Base-by-base conservation (phyloP, 2,113 vertebrate species). In the Anoplopoma fimbria region DNA sequence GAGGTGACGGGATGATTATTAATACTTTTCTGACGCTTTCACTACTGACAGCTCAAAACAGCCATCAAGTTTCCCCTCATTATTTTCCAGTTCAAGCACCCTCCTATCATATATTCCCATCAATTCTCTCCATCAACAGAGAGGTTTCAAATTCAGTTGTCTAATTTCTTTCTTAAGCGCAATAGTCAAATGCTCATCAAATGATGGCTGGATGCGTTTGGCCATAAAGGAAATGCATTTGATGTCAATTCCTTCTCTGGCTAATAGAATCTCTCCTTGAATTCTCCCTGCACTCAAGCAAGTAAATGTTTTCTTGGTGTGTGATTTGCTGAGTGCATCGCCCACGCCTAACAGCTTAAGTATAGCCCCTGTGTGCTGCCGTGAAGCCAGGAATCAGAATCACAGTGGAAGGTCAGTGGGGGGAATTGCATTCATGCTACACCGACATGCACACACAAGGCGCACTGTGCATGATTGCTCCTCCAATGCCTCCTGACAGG, bases 361-460 rank as follows among this genome's bases (percentile, higher is more conserved):
- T 92, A 90, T 65, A 88, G 84, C 47, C 79, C 71, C 58, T n/a
- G 70, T 49, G 62, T 23, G 23, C 68, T 14, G 23, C 75, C 58
- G 75, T 64, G 60, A 79, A 81, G 83, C 74, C 81, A 69, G 49
- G 67, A 75, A 75, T 82, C 75, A 47, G 73, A 86, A 82, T 86
- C 71, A 34, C 79, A 78, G 64, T 29, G 62, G 77, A 88, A 83
- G 90, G 91, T 92, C 89, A 83, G 58, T 1, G 64, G 79, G 84
- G 82, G 72, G 85, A 87, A 91, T 88, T 91, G 82, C 82, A 83
- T 91, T 89, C 88, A 93, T 86, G 87, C 89, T 79, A 77, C 83
- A 89, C 69, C 74, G 82, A 88, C 88, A 86, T 79, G 80, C 75
- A 87, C 79, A 84, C 81, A 86, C 27, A 40, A 81, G 77, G 72